A percentile compares a stretch with the other conserved stretches of the same genome.
Conservation (phyloP, 2,113 vertebrate species). For the Gobius niger region DNA sequence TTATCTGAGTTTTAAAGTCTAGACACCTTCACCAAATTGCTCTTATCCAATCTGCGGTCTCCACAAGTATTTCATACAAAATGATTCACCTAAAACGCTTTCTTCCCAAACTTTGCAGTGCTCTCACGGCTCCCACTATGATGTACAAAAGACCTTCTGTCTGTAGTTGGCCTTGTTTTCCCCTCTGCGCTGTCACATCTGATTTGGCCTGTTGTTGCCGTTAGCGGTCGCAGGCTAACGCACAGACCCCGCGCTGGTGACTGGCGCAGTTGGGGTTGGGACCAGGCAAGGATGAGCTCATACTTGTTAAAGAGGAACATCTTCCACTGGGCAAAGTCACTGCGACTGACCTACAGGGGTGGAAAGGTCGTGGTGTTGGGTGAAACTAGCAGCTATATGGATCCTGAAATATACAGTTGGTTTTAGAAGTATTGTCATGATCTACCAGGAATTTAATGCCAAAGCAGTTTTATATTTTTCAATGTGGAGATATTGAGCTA, state of each 20-base stretch:
- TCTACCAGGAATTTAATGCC: no score
- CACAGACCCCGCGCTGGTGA: slow-evolving; percentile 41
- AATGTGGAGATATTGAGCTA: no score
- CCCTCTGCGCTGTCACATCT: slow-evolving; percentile 73
- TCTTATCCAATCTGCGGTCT: not conserved
- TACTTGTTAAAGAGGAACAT: slow-evolving; percentile 59
- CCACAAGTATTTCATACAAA: not conserved
- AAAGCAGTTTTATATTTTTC: no score
- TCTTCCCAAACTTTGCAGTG: not conserved
- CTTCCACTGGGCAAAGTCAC: slow-evolving; percentile 70
- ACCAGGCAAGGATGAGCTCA: slow-evolving; percentile 62
- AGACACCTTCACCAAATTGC: not conserved
- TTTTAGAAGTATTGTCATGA: no score
- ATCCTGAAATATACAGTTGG: no score
- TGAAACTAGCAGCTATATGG: not conserved
- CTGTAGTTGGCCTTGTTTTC: slow-evolving; percentile 63
- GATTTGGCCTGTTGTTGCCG: slow-evolving; percentile 63
- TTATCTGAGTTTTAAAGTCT: not conserved
- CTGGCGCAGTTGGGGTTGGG: slow-evolving; percentile 51
- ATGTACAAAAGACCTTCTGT: slow-evolving; percentile 44
- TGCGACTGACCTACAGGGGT: slow-evolving; percentile 33
- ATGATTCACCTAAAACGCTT: no score
- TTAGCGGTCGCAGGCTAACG: slow-evolving; percentile 44
- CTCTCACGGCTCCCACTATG: not conserved
- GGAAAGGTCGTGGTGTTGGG: slow-evolving; percentile 22